Percentiles rank a stretch among this genome's conserved stretches.
These are phyloP conservation scores for Strongylocentrotus purpuratus DNA, from an alignment of 35 echinoderm and acorn worm species.

Conservation along the genomic window DNA sequence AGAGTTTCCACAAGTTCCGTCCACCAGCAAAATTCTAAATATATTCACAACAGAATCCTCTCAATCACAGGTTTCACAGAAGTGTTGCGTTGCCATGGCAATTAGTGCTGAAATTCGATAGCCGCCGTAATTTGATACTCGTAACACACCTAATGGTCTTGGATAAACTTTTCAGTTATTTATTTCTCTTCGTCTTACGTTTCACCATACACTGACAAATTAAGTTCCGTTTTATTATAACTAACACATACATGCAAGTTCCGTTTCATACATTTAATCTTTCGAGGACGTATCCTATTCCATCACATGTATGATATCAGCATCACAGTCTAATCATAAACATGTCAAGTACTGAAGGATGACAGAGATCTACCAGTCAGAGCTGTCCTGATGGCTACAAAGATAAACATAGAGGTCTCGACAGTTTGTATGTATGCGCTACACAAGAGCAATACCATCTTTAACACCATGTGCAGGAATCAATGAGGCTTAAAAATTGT, in stretches of 20 bases:
- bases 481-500: neutral
- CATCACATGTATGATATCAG: neutral
- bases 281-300: neutral
- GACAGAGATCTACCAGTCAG: neutral
- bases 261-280: neutral
- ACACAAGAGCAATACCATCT: neutral
- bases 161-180: neutral
- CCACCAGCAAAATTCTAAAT: neutral
- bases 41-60: neutral
- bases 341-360: neutral
- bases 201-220: neutral
- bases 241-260: neutral
- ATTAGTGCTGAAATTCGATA: neutral
- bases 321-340: neutral
- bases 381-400: neutral
- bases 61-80: neutral
- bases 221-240: neutral
- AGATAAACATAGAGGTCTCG: neutral
- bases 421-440: neutral
- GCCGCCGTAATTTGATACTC: neutral
- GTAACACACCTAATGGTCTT: neutral
- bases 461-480: neutral
- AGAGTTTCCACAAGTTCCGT: neutral
- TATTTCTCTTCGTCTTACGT: neutral
- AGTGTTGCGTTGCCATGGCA: neutral